Evolutionary conservation across 2,888 invertebrate species (phyloP), one percentile per base, ranked within the genome.

Genomic region (Iselma pallidipennis): DNA sequence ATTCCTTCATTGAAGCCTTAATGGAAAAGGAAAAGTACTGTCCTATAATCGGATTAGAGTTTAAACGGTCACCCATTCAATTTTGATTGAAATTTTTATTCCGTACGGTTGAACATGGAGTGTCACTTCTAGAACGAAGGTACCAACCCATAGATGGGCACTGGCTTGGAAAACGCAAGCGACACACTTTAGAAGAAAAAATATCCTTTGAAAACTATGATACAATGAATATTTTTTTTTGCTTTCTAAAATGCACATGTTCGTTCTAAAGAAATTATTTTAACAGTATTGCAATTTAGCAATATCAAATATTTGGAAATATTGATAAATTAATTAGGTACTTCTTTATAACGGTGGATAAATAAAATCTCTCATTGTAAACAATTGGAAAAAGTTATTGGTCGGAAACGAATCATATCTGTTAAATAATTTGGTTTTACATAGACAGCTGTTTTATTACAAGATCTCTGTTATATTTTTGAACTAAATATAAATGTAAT

Each of bases 51-150:
- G 59, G 73, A 73, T 73, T 73, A 73, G 51, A 66, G 67, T 68
- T 66, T 68, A 63, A 67, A 66, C 66, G 68, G 67, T 61, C 63
- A 57, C 62, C 55, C 53, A 61, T 61, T 67, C 48, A 63, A 51
- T 55, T 61, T 65, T 59, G 62, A 66, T 70, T 67, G 68, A 65
- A 69, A 71, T 67, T 67, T 71, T 68, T 68, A 71, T 74, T 74
- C 73, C 74, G 58, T 71, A 61, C 68, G 73, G 73, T 69, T 74
- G 73, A 71, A 65, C 68, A 59, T 61, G 65, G 67, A 74, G 74
- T 73, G 72, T 70, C 71, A 70, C 63, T 71, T 67, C 66, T 54
- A 53, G 59, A 59, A 55, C 31, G 58, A 58, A 52, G 52, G 45
- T 45, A 45, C 16, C 37, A 25, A 50, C 33, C 58, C 37, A 62